phyloP scores from a whole-genome alignment of 2,888 invertebrate genomes.

The Eilema caniola region DNA sequence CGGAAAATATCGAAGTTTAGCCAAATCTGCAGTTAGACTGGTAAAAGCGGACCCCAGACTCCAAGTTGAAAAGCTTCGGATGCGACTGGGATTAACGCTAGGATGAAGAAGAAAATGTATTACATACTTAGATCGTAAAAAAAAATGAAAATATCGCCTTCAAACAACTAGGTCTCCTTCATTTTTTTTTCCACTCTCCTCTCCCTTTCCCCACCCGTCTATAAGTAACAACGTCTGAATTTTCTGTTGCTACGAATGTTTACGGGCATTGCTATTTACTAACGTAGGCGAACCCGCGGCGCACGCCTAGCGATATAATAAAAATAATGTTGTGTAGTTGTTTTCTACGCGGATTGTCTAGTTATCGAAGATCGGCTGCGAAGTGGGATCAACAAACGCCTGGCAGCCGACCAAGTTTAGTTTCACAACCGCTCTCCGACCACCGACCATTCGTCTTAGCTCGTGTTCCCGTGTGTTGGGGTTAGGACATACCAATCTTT shows the following conservation, averaged over 20 bases:
- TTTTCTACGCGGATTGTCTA: conserved; percentile 14
- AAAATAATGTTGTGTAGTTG: conserved; percentile 5
- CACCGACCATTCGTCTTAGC: conserved; percentile 23
- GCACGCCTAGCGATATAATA: background rate
- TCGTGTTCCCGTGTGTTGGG: conserved; percentile 25
- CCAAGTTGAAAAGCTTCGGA: no score
- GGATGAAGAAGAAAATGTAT: no score
- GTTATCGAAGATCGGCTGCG: conserved; percentile 13
- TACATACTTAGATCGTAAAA: no score
- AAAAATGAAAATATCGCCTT: no score
- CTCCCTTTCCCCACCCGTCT: no score
- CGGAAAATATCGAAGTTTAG: no score
- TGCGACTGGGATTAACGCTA: no score
- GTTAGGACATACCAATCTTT: conserved; percentile 7
- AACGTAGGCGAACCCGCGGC: background rate
- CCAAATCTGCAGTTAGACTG: no score
- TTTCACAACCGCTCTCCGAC: conserved; percentile 32
- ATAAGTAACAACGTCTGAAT: background rate
- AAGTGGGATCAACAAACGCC: conserved; percentile 40
- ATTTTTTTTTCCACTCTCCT: no score
- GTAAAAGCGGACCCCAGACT: no score
- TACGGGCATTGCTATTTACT: background rate
- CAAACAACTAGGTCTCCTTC: no score
- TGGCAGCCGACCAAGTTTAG: conserved; percentile 52
- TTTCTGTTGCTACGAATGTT: background rate